Base-by-base conservation (phyloP, 2,113 vertebrate genomes). In the Eonycteris spelaea region DNA sequence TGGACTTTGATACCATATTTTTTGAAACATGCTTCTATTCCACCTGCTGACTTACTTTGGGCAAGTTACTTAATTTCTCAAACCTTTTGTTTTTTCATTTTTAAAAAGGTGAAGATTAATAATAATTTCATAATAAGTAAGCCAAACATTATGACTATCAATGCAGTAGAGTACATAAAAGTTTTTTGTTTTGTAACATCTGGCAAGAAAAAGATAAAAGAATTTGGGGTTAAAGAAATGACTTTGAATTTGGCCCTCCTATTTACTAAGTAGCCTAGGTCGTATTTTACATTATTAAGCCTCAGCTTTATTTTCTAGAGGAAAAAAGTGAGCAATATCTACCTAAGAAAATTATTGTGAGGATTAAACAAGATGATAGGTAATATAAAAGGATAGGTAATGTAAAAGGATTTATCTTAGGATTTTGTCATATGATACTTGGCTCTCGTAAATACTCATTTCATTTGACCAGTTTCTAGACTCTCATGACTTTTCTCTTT, bases 391-490 rank as follows among this genome's bases (percentile, higher is more conserved):
- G n/a, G n/a, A n/a, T n/a, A n/a, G n/a, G n/a, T n/a, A n/a, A n/a
- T 90, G 40, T 68, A 53, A 86, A 94, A 92, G 59, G 14, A 51
- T 51, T 51, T 51, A 51, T 51, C 14, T 82, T 21, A 74, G 26
- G 55, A 75, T 24, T 45, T 87, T 80, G 45, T 87, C 40, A 87
- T 86, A 63, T 86, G 35, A 73, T 74, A 74, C 45, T 84, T 63
- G 48, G 19, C 18, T 71, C 8, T 79, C 40, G 40, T 45, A 91
- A 71, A 33, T 77, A 22, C 45, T n/a, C 59, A 45, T 59, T 89
- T 87, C 63, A 45, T 90, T 79, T 94, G 70, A 94, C 28, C 16
- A 38, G 19, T 88, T 89, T 94, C 92, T 91, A 85, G 55, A 74
- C 19, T 67, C 18, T 53, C 74, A 30, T 40, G 28, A 89, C 15